Percentiles rank a stretch among this genome's conserved stretches.
Evolutionary conservation across 2,888 invertebrate species (phyloP).

Genomic region (Hemicrepidius hirtus): DNA sequence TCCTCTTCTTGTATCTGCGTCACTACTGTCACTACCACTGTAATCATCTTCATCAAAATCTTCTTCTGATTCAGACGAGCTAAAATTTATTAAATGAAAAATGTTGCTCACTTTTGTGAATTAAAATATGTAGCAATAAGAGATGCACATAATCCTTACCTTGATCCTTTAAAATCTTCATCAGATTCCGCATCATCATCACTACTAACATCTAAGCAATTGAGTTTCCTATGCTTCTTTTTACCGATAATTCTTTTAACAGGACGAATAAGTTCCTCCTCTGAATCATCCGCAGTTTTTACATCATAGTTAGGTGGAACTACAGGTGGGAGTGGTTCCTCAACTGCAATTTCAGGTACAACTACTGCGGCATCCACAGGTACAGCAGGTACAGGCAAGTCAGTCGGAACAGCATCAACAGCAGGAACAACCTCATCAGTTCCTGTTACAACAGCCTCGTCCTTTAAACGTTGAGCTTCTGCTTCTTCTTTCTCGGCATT

Average conservation of each 20-base stretch:
- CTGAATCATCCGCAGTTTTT: conserved; percentile 63
- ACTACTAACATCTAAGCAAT: conserved; percentile 85
- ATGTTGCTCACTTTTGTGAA: background rate
- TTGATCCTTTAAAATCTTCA: conserved; percentile 93
- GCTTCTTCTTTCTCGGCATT: conserved; percentile 81
- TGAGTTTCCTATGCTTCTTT: conserved; percentile 85
- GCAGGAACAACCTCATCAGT: conserved; percentile 45
- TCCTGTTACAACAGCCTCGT: conserved; percentile 16
- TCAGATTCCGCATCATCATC: conserved; percentile 89
- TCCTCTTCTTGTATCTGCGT: conserved; percentile 70
- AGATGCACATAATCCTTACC: conserved; percentile 74
- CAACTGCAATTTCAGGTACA: conserved; percentile 41
- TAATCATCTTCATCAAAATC: conserved; percentile 74
- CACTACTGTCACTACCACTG: conserved; percentile 75
- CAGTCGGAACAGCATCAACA: conserved; percentile 47
- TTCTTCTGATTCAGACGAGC: conserved; percentile 71
- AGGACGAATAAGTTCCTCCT: conserved; percentile 66
- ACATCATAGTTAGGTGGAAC: conserved; percentile 55
- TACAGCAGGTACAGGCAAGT: conserved; percentile 24
- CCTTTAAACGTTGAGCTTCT: conserved; percentile 52
- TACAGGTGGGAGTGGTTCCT: conserved; percentile 54
- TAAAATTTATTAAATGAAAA: background rate
- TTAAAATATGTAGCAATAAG: background rate
- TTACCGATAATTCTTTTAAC: conserved; percentile 66
- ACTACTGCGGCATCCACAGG: background rate